Evolutionary conservation across 2,113 vertebrate species (phyloP).

Genomic region (Aldabrachelys gigantea): DNA sequence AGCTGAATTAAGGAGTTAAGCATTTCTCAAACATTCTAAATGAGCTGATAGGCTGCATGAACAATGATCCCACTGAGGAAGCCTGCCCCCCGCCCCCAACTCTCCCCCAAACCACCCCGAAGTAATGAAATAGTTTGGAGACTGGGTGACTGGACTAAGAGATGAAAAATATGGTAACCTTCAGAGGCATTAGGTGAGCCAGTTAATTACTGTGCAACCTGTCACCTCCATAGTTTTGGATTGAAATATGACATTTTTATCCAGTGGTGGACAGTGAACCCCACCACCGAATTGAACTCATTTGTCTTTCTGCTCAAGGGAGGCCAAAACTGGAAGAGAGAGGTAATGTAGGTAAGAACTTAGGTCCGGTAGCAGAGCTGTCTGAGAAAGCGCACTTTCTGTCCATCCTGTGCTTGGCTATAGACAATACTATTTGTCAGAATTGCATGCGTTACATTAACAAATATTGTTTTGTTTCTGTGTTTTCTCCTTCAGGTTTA

Average conservation of each 20-base stretch:
- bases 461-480: neutral
- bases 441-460: neutral
- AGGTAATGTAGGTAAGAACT: neutral
- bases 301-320: neutral
- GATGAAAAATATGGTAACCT: neutral
- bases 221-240: neutral
- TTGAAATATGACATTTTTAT: slow-evolving; percentile 12
- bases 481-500: slow-evolving; percentile 81
- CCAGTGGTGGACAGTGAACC: neutral
- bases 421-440: neutral
- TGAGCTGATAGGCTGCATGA: neutral
- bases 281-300: fast-evolving
- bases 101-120: neutral
- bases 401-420: neutral
- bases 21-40: neutral
- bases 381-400: neutral
- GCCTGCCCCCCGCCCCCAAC: neutral
- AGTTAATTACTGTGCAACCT: neutral
- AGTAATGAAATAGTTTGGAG: neutral
- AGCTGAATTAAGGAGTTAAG: neutral
- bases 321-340: neutral
- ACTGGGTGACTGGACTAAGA: neutral
- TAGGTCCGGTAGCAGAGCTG: neutral
- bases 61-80: neutral
- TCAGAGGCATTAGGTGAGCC: neutral